These are phyloP conservation scores for Aphaenogaster rudis DNA, from an alignment of 1,140 invertebrate species.

Conservation along the genomic window DNA sequence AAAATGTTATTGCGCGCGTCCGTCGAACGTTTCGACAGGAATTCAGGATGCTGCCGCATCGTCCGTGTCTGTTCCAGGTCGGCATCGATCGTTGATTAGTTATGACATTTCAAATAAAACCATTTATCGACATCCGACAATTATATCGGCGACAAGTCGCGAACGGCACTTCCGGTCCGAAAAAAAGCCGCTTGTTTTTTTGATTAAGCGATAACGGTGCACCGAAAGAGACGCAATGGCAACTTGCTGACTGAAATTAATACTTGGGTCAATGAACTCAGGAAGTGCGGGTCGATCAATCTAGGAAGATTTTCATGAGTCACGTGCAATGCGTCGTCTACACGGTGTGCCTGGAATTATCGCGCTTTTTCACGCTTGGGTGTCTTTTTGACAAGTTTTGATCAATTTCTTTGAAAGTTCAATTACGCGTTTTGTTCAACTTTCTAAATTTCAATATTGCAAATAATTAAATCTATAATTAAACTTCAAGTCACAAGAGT, in stretches of 20 bases:
- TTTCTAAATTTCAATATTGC: neutral
- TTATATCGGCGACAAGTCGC: conserved; percentile 43
- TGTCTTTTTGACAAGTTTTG: neutral
- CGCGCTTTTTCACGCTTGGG: neutral
- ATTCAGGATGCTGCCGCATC: conserved; percentile 39
- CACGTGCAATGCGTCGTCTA: neutral
- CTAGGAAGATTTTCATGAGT: neutral
- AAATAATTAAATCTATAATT: neutral
- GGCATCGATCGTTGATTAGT: conserved; percentile 50
- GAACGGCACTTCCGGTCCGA: neutral
- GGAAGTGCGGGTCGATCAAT: conserved; percentile 5
- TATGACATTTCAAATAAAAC: conserved; percentile 52
- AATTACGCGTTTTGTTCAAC: neutral
- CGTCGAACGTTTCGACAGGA: conserved; percentile 34
- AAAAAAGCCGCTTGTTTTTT: neutral
- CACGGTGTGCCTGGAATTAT: conserved; percentile 22
- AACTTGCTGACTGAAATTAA: conserved; percentile 17
- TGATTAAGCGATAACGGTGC: conserved; percentile 2
- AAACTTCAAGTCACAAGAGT: too few species aligned
- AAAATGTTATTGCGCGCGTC: conserved; percentile 57
- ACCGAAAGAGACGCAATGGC: neutral
- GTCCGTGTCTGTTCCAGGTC: conserved; percentile 15
- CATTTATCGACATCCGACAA: conserved; percentile 38
- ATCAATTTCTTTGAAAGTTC: neutral
- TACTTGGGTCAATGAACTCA: neutral